Percentiles rank a stretch among this genome's conserved stretches.
Evolutionary conservation across 2,797 vertebrate genomes (phyloP).

Genomic region (Naso thynnoides): DNA sequence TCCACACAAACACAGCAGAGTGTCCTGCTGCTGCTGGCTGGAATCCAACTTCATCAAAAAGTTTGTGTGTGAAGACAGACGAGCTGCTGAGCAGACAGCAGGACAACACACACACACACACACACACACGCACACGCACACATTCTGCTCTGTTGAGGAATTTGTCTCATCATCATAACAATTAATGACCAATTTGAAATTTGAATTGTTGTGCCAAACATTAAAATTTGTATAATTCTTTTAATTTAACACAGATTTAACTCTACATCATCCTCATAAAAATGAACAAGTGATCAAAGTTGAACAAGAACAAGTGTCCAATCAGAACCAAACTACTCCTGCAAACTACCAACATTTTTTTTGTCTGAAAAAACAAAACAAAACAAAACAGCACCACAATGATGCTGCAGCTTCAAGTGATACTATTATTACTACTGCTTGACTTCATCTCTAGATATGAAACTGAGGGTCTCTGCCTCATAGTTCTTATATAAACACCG

Average conservation of each 20-base stretch:
- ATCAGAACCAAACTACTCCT: too few relatives aligned
- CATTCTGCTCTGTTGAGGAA: neutral
- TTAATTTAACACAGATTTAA: neutral
- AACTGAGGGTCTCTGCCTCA: too few relatives aligned
- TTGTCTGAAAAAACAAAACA: too few relatives aligned
- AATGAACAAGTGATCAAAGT: neutral
- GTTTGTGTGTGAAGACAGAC: constrained; percentile 43
- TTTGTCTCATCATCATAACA: constrained; percentile 26
- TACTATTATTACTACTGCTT: too few relatives aligned
- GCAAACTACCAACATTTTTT: too few relatives aligned
- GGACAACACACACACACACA: constrained; percentile 9
- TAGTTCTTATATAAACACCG: too few relatives aligned
- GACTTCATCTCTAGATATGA: too few relatives aligned
- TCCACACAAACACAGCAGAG: neutral
- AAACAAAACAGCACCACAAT: too few relatives aligned
- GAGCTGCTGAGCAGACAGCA: constrained; percentile 49
- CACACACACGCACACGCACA: neutral
- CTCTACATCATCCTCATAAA: neutral
- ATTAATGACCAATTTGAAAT: neutral
- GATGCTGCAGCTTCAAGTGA: too few relatives aligned
- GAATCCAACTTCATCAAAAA: constrained; percentile 39
- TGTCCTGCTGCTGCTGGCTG: constrained; percentile 14
- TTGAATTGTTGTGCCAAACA: neutral
- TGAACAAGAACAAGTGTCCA: too few relatives aligned
- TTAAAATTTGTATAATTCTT: neutral